Conservation (phyloP, 2,113 vertebrate genomes). For the Eubucco bourcierii region DNA sequence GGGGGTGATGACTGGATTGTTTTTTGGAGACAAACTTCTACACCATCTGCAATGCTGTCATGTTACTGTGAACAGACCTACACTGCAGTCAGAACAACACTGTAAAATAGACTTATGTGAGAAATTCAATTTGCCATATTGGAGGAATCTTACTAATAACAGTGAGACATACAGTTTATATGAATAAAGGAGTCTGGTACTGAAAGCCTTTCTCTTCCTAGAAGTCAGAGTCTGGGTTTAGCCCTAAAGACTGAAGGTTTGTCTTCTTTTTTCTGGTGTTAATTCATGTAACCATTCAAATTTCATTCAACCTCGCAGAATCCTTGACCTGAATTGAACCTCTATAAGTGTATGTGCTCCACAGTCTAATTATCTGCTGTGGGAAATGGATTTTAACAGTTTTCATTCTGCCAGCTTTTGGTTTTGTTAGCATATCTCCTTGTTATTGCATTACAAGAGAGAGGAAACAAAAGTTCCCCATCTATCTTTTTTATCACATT, state of each 20-base stretch:
- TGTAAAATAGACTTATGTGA: background rate
- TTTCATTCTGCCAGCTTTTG: background rate
- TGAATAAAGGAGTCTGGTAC: background rate
- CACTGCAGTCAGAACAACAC: background rate
- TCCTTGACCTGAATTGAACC: background rate
- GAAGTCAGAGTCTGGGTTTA: background rate
- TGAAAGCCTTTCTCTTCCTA: background rate
- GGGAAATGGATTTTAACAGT: background rate
- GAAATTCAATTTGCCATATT: slow-evolving; percentile 1
- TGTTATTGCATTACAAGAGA: background rate
- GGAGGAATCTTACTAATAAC: background rate
- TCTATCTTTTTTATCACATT: background rate
- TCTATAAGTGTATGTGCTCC: background rate
- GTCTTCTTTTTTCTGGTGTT: background rate
- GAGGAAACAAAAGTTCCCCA: background rate
- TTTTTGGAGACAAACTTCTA: slow-evolving; percentile 42
- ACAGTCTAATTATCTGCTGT: background rate
- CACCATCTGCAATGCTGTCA: slow-evolving; percentile 57
- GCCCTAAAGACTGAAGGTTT: background rate
- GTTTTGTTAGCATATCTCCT: background rate
- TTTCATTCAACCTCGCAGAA: background rate
- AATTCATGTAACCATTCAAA: background rate
- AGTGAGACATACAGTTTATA: background rate
- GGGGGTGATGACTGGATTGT: slow-evolving; percentile 54
- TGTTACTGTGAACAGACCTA: slow-evolving; percentile 34